These are phyloP conservation scores for Phaethornis superciliosus DNA, from an alignment of 2,113 vertebrate species.

Conservation along the genomic window DNA sequence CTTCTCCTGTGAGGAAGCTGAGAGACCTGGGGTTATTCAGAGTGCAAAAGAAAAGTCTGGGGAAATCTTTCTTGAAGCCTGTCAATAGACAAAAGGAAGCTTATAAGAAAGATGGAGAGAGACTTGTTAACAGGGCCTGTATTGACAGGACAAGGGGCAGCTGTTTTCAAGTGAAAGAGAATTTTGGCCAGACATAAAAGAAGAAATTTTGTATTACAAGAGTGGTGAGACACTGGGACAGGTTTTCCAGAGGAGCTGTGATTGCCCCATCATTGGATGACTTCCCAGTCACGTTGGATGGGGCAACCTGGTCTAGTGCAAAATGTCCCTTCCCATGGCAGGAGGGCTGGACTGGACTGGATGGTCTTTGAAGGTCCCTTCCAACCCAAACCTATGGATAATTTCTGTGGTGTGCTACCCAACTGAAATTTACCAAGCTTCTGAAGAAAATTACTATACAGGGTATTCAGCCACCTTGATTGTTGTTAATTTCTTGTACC, in stretches of 20 bases:
- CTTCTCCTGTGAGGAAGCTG: fast-evolving
- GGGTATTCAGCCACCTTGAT: neutral
- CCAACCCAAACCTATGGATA: neutral
- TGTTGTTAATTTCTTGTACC: neutral
- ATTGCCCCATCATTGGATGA: fast-evolving
- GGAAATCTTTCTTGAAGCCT: fast-evolving
- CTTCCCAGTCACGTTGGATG: neutral
- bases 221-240: neutral
- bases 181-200: neutral
- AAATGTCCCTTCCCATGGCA: neutral
- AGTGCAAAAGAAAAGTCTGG: neutral
- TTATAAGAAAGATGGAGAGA: neutral
- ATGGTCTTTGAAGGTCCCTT: neutral
- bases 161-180: neutral
- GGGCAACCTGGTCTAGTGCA: fast-evolving
- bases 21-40: neutral
- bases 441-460: neutral
- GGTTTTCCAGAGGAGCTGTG: neutral
- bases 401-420: neutral
- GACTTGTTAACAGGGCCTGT: neutral
- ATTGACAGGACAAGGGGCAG: neutral
- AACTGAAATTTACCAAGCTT: neutral
- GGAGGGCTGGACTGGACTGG: neutral
- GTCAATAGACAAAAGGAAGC: neutral
- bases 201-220: fast-evolving